Evolutionary conservation across 2,888 invertebrate genomes (phyloP).

Genomic region (Nomada flava): DNA sequence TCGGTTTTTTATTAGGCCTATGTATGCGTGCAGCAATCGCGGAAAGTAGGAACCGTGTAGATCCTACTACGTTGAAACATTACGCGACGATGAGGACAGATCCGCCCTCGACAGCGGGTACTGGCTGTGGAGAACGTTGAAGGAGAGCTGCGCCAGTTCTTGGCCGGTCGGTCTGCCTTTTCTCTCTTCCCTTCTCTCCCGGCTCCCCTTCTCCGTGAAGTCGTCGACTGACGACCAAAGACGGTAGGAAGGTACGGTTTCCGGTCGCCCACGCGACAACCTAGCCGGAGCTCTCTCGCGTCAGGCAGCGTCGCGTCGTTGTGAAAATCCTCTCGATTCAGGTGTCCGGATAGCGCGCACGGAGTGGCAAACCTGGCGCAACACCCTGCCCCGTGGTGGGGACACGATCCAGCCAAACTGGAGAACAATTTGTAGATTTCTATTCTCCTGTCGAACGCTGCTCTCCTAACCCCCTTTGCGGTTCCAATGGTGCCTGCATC

Average conservation of each 20-base stretch:
- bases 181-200: conserved; percentile 55
- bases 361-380: conserved; percentile 74
- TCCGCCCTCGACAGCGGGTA: conserved; percentile 59
- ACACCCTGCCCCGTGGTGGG: conserved; percentile 62
- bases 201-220: conserved; percentile 50
- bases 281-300: conserved; percentile 75
- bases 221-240: conserved; percentile 77
- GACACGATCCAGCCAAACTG: conserved; percentile 15
- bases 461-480: neutral
- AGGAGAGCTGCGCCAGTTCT: conserved; percentile 73
- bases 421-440: conserved; percentile 48
- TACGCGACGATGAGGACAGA: conserved; percentile 53
- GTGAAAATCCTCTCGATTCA: conserved; percentile 79
- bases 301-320: conserved; percentile 71
- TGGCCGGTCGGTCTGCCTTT: conserved; percentile 68
- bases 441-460: neutral
- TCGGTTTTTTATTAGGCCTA: conserved; percentile 1
- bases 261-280: conserved; percentile 82
- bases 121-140: conserved; percentile 67
- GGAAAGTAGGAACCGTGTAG: conserved; percentile 39
- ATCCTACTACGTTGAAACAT: conserved; percentile 32
- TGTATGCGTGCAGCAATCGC: neutral
- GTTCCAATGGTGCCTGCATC: neutral
- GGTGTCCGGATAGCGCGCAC: conserved; percentile 72
- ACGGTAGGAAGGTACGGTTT: conserved; percentile 87